Base-by-base conservation (phyloP, 2,888 invertebrate species). In the Carabus problematicus region DNA sequence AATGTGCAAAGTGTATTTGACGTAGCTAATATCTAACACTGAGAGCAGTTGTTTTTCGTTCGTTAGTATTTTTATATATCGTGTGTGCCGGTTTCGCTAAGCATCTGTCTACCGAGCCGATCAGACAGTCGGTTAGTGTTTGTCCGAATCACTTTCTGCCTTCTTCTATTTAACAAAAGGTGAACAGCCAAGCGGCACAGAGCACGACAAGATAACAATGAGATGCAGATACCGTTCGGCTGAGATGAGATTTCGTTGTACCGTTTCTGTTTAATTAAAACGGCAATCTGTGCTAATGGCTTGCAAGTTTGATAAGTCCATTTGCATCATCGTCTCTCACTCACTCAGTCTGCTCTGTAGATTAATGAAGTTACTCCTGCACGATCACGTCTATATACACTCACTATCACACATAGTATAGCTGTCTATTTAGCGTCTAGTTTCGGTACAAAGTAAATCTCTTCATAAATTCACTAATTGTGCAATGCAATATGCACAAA, bases 291-390 rank as follows among this genome's bases (percentile, higher is more conserved):
- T 52, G 41, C 63, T 63, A 63, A 63, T 63, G 54, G 63, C 42
- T 40, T 54, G 40, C 54, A 63, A 42, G 52, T 64, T 64, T 64
- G 55, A 64, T 64, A 64, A 64, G 45, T 56, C 55, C 64, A 64
- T 64, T 64, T 64, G 56, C 64, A 39, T 19, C 6, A 41, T 19
- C 40, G 2, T 11, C 45, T 45, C n/a, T 14, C 3, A 3, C 45
- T 45, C 45, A 3, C 45, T 45, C 45, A 11, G 2, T 45, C 14
- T 45, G 11, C 45, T 29, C 3, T 29, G 29, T 6, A 19, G 63
- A 63, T 63, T 63, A 63, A 63, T 63, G 63, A 63, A 63, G 63
- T 63, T 63, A 63, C 63, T 52, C 49, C 47, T 63, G 63, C 63
- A 41, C 49, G 63, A 45, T 9, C 40, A 14, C 52, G 58, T 19